Evolutionary conservation across 1,140 invertebrate species (phyloP).

Genomic region (Heliconius hewitsoni): DNA sequence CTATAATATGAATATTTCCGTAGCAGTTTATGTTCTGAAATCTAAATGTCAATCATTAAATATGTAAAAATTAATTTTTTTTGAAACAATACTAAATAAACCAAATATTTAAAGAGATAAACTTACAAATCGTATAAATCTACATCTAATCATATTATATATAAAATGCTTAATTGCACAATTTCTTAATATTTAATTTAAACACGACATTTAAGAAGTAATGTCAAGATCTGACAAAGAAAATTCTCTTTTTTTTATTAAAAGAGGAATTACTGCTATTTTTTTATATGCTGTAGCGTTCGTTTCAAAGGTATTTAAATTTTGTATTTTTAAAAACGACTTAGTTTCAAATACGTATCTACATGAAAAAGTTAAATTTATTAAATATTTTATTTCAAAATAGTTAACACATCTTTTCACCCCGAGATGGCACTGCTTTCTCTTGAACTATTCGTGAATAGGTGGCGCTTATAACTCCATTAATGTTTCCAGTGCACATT

Average conservation of each 20-base stretch:
- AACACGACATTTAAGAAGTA: conserved; percentile 1
- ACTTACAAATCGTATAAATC: conserved; percentile 50
- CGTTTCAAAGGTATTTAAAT: no score
- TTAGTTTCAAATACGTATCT: no score
- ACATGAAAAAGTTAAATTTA: no score
- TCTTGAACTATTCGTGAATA: conserved; percentile 27
- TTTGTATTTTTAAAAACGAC: no score
- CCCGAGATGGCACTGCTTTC: conserved; percentile 21
- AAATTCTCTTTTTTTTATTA: neutral
- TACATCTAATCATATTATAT: conserved; percentile 53
- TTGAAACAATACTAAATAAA: neutral
- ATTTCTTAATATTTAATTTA: neutral
- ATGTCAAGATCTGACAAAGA: neutral
- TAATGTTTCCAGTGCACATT: neutral
- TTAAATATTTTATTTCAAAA: no score
- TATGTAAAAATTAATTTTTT: neutral
- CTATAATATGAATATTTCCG: neutral
- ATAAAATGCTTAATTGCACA: neutral
- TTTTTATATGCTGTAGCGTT: neutral
- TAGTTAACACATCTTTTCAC: conserved; percentile 10
- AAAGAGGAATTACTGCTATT: neutral
- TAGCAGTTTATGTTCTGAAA: neutral
- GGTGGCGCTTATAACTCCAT: conserved; percentile 32
- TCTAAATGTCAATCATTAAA: neutral
- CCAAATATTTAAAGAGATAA: neutral